Base-by-base conservation (phyloP, 1,140 invertebrate species). In the Caenorhabditis briggsae region DNA sequence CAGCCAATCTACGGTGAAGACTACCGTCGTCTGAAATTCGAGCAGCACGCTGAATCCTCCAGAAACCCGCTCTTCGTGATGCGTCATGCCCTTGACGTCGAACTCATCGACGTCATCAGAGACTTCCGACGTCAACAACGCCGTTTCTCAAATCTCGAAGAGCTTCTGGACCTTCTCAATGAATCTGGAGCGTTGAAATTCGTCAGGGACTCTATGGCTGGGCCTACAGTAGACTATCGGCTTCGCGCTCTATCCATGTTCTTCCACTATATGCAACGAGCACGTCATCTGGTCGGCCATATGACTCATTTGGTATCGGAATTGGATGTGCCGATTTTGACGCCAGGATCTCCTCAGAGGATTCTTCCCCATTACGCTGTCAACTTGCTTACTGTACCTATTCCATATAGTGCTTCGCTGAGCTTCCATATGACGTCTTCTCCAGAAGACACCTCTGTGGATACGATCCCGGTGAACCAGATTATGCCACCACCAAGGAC, bases 1-100 rank as follows among this genome's bases (percentile, higher is more conserved):
- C 18, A 33, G 0, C 20, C 23, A 18, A 43, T 23, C 33, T 12
- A 78, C 0, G 23, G 46, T 3, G 46, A 9, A 2, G 70, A 23
- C 14, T 78, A 78, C 33, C 43, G 46, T 23, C 7, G 9, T 23
- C 46, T 50, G 43, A 78, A 78, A 23, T 53, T 78, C n/a, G 25
- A 78, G 9, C 46, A 78, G n/a, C 23, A 78, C 33, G 7, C 46
- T 23, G 33, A 43, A 78, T 23, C 70, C 11, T 11, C 70, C 2
- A 16, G 70, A n/a, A 78, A 78, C 12, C 70, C 70, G 5, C 70
- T n/a, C 11, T 78, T 53, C n/a, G 48, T 20, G 20, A 78, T 78
- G 70, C 12, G 70, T 6, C 70, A 78, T 9, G 70, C 70, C 11
- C 70, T 78, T 14, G 70, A 78, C 70, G 53, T 53, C 50, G 70